Evolutionary conservation across 2,888 invertebrate genomes (phyloP).

Genomic region (Chloroclysta siterata): DNA sequence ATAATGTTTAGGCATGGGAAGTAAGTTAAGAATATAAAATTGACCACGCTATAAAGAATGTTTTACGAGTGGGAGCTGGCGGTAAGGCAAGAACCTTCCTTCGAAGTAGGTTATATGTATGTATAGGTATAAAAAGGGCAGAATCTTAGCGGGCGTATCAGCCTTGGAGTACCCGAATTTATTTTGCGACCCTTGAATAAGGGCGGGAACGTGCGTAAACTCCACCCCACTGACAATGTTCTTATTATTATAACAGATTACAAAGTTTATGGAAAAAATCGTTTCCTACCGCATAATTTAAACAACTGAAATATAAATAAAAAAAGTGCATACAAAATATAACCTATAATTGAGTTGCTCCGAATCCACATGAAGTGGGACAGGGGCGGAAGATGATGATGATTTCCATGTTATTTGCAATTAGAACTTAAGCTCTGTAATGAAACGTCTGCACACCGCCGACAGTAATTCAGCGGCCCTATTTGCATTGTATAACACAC

Average conservation of each 20-base stretch:
- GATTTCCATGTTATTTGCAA: not conserved
- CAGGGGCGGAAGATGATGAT: too few relatives aligned
- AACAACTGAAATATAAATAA: too few relatives aligned
- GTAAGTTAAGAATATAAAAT: not conserved
- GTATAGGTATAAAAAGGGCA: slow-evolving; percentile 9
- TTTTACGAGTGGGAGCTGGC: not conserved
- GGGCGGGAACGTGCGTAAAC: slow-evolving; percentile 30
- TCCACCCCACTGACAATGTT: slow-evolving; percentile 22
- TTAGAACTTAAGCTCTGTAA: too few relatives aligned
- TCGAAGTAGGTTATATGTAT: not conserved
- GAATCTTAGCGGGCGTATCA: slow-evolving; percentile 20
- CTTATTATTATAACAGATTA: not conserved
- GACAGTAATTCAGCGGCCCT: slow-evolving; percentile 6
- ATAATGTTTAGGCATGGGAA: too few relatives aligned
- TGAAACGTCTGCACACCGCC: too few relatives aligned
- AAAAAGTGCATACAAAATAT: too few relatives aligned
- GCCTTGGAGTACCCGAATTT: slow-evolving; percentile 18
- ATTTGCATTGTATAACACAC: slow-evolving; percentile 29
- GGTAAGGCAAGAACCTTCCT: not conserved
- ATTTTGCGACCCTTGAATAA: slow-evolving; percentile 25
- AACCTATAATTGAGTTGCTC: too few relatives aligned
- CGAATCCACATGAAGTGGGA: too few relatives aligned
- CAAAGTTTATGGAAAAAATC: not conserved
- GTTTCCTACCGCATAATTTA: not conserved
- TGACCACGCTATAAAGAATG: not conserved